Evolutionary conservation across 2,797 vertebrate species (phyloP), one percentile per base, ranked within the genome.

Genomic region (Dallia pectoralis): DNA sequence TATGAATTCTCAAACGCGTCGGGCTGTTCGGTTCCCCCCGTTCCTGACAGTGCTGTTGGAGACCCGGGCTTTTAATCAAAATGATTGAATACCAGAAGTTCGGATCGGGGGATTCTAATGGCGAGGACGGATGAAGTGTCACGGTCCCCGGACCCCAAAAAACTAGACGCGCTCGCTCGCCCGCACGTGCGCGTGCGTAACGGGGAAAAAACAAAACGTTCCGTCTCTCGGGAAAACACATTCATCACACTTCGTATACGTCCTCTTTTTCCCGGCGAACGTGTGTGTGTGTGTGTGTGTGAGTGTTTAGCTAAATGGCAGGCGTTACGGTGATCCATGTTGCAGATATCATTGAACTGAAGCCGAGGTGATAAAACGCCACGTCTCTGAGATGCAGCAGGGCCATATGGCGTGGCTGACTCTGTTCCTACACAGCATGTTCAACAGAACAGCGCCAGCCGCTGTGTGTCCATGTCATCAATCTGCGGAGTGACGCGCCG

Each of bases 31-130:
- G 87, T 93, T 94, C 96, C 86, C 88, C 87, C 90, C 93, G 95
- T 95, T 97, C 95, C 94, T 95, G 94, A 95, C 95, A 96, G 94
- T 96, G 96, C 95, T 97, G 96, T 96, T 95, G 96, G 95, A 96
- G 97, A 98, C 95, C 93, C 93, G 90, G 92, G 95, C 97, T 98
- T 98, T 99, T 99, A 98, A 99, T 99, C 97, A 99, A 98, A 97
- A 98, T 98, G 97, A 98, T 98, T 97, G 97, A 98, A 96, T 98
- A 96, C 96, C 94, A 91, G 93, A 95, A 96, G 95, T 95, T 96
- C 90, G 90, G 95, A 97, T 95, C 94, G 94, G 93, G 96, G 95
- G 95, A 95, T 95, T 96, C 86, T 91, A 89, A 91, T 91, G 90
- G 53, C 53, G 91, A 90, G 91, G 90, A 91, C 87, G 86, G 87